These are phyloP conservation scores for Laticauda laticaudata DNA, from an alignment of 2,113 vertebrate genomes.

Conservation along the genomic window DNA sequence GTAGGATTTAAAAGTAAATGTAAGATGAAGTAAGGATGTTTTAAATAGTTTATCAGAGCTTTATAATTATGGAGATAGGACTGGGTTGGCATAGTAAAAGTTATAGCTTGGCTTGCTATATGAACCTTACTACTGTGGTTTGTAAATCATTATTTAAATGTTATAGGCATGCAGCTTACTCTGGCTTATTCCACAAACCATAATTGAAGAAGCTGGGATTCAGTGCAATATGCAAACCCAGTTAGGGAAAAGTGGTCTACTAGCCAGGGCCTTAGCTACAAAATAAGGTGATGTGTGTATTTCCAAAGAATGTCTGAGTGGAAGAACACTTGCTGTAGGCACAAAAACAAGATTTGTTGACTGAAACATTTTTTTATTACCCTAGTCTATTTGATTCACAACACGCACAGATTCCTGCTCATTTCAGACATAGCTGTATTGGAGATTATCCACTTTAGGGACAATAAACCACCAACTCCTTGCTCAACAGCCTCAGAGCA, in stretches of 20 bases:
- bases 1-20: not conserved
- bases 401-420: slow-evolving; percentile 36
- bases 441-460: not conserved
- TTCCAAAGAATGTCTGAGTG: not conserved
- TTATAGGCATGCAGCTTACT: not conserved
- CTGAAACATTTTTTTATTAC: not conserved
- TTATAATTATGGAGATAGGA: not conserved
- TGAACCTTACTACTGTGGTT: not conserved
- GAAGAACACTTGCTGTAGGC: not conserved
- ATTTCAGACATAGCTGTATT: not conserved
- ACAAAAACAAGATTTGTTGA: not conserved
- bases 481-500: not conserved
- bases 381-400: slow-evolving; percentile 50
- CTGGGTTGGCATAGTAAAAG: not conserved
- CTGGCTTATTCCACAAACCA: not conserved
- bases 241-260: not conserved
- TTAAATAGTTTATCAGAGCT: not conserved
- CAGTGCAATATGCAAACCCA: not conserved
- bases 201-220: not conserved
- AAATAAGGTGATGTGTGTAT: not conserved
- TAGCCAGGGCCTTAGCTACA: not conserved
- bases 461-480: not conserved
- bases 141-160: not conserved
- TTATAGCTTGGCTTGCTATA: not conserved
- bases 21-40: not conserved